These are phyloP conservation scores for Oriolus oriolus DNA, from an alignment of 2,113 vertebrate genomes.

Conservation along the genomic window DNA sequence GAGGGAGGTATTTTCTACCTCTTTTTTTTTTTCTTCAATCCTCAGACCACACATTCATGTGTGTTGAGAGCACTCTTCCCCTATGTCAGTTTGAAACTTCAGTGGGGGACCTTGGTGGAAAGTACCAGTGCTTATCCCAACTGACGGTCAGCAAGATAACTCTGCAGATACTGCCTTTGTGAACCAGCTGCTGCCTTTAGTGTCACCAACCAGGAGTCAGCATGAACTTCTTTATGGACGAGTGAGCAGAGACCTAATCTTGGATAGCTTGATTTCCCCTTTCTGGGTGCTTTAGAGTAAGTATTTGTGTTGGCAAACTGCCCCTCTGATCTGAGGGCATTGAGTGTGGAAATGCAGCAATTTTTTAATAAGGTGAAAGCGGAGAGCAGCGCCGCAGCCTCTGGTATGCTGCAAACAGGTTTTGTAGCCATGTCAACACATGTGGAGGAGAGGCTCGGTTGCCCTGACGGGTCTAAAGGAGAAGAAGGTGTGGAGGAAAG, in stretches of 20 bases:
- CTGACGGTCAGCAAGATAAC: neutral
- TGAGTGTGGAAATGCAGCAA: constrained; percentile 14
- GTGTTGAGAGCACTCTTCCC: neutral
- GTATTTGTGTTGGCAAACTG: constrained; percentile 14
- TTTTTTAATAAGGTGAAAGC: constrained; percentile 23
- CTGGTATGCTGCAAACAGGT: constrained; percentile 38
- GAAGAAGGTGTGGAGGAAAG: neutral
- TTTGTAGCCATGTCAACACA: constrained; percentile 17
- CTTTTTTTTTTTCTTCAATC: neutral
- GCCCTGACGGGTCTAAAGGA: neutral
- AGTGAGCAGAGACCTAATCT: neutral
- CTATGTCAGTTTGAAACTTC: neutral
- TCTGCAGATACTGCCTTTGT: neutral
- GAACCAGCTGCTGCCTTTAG: neutral
- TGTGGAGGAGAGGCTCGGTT: neutral
- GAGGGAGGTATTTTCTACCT: neutral
- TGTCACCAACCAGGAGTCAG: neutral
- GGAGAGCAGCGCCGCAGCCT: neutral
- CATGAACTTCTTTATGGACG: neutral
- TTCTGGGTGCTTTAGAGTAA: neutral
- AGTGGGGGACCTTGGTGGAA: neutral
- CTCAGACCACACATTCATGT: neutral
- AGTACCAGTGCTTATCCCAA: neutral
- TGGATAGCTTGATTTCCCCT: neutral
- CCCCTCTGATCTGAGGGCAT: neutral